phyloP scores from a whole-genome alignment of 2,113 vertebrate genomes.

The Phylloscopus whistleri region DNA sequence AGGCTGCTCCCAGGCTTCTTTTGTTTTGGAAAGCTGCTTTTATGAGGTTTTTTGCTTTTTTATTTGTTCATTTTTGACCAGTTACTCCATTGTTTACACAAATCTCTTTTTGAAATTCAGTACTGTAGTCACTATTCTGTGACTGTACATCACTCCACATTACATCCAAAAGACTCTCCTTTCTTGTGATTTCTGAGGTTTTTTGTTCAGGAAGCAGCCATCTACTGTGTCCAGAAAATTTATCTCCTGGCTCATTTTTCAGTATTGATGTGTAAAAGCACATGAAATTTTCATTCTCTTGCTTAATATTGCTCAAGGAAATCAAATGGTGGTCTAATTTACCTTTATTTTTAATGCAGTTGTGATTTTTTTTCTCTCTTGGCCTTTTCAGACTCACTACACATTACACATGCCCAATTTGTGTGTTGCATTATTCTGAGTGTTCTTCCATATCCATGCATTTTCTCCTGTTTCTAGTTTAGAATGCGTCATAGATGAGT shows the following conservation, averaged over 20 bases:
- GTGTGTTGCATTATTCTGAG: background rate
- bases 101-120: background rate
- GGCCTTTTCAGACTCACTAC: background rate
- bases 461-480: background rate
- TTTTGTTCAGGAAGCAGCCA: background rate
- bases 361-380: background rate
- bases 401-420: background rate
- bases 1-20: background rate
- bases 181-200: background rate
- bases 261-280: background rate
- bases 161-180: background rate
- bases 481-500: background rate
- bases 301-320: background rate
- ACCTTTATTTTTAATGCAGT: background rate
- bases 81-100: background rate
- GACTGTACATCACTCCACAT: background rate
- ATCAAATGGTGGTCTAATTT: background rate
- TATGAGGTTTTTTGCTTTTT: background rate
- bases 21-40: slow-evolving; percentile 1
- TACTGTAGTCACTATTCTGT: background rate
- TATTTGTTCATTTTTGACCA: background rate
- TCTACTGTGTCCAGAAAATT: background rate
- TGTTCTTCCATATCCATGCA: background rate
- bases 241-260: background rate
- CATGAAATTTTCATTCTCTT: background rate